phyloP scores from a whole-genome alignment of 1,140 invertebrate species.

The Chlorops oryzae region DNA sequence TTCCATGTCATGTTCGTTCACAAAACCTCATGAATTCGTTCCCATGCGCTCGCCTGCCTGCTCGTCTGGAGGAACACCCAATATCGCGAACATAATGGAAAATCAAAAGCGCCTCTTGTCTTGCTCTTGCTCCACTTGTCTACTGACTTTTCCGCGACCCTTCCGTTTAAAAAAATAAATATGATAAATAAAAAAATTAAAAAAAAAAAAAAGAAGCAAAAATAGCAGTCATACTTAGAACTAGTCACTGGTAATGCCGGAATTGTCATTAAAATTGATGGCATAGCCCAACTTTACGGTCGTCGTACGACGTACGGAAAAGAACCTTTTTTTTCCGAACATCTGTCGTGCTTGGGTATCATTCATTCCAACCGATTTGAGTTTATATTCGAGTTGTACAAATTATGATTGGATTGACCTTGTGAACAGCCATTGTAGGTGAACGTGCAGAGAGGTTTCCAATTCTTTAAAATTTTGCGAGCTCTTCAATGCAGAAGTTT shows the following conservation, averaged over 20 bases:
- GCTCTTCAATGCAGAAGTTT: background rate
- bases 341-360: constrained; percentile 26
- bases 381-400: background rate
- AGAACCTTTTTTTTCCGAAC: constrained; percentile 6
- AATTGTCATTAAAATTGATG: constrained; percentile 4
- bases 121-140: too few relatives aligned
- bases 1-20: too few relatives aligned
- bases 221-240: constrained; percentile 36
- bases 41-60: too few relatives aligned
- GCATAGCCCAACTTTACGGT: constrained; percentile 20
- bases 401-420: constrained; percentile 36
- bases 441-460: constrained; percentile 19
- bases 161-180: background rate
- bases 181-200: constrained; percentile 26
- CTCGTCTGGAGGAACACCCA: too few relatives aligned
- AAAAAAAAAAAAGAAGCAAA: constrained; percentile 40
- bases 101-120: too few relatives aligned
- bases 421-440: constrained; percentile 10
- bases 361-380: constrained; percentile 17
- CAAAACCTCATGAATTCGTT: too few relatives aligned
- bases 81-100: too few relatives aligned
- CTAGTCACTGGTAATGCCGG: constrained; percentile 22
- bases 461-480: background rate
- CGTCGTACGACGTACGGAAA: constrained; percentile 9
- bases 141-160: too few relatives aligned